These are phyloP conservation scores for Pantala flavescens DNA, from an alignment of 1,140 invertebrate species.

Conservation along the genomic window DNA sequence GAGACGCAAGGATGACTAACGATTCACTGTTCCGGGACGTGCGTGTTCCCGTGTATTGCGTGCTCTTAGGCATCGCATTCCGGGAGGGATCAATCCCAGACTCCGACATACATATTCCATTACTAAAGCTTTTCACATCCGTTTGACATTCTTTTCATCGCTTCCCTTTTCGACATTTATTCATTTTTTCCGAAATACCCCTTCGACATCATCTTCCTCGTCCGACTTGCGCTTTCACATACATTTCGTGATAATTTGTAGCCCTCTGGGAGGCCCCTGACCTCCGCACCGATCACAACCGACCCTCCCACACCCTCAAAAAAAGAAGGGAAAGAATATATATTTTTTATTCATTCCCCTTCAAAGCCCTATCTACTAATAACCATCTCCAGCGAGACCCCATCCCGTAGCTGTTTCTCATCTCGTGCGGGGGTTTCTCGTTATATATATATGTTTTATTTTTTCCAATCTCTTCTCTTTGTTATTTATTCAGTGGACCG, in stretches of 20 bases:
- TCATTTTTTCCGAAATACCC: neutral
- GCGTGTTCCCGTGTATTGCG: no score
- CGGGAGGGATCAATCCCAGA: no score
- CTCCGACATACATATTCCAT: conserved; percentile 3
- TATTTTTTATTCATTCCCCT: no score
- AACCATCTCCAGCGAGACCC: neutral
- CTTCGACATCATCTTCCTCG: neutral
- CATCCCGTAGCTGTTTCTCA: neutral
- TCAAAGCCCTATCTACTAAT: neutral
- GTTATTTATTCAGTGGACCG: neutral
- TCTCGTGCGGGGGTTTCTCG: no score
- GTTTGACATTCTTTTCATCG: neutral
- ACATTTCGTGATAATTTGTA: neutral
- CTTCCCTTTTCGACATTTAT: neutral
- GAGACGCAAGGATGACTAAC: no score
- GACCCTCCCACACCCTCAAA: neutral
- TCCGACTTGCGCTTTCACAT: neutral
- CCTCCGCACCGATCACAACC: neutral
- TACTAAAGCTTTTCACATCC: neutral
- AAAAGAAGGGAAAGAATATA: no score
- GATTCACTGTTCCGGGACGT: no score
- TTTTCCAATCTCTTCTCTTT: neutral
- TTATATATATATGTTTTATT: no score
- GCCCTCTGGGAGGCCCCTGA: neutral
- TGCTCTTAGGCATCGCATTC: no score